These are phyloP conservation scores for Cryptops parisi DNA, from an alignment of 2,888 invertebrate species.

Conservation along the genomic window DNA sequence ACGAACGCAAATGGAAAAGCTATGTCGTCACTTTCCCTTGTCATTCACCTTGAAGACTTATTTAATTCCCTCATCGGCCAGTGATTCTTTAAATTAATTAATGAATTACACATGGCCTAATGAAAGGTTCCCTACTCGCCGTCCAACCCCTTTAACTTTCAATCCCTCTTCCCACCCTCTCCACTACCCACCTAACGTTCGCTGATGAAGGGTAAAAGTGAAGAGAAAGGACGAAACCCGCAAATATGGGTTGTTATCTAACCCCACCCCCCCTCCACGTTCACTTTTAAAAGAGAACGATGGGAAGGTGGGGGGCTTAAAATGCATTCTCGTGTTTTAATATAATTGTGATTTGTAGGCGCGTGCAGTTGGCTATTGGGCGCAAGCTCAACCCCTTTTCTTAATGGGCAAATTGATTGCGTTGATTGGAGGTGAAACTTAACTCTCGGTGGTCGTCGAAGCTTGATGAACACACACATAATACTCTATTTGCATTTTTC, in stretches of 20 bases:
- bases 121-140: neutral
- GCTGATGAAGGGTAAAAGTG: neutral
- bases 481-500: too few relatives aligned
- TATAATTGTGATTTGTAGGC: neutral
- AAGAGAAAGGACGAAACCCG: neutral
- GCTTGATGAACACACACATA: too few relatives aligned
- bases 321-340: neutral
- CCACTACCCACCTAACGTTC: too few relatives aligned
- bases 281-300: too few relatives aligned
- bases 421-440: neutral
- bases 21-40: conserved; percentile 9
- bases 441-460: too few relatives aligned
- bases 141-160: too few relatives aligned
- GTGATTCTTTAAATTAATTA: conserved; percentile 9
- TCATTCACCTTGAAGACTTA: conserved; percentile 6
- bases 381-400: neutral
- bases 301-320: neutral
- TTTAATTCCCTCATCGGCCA: conserved; percentile 8
- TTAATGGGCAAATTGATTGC: neutral
- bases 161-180: too few relatives aligned
- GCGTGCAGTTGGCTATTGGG: neutral
- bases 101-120: conserved; percentile 8
- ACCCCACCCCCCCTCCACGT: too few relatives aligned
- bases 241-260: too few relatives aligned
- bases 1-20: conserved; percentile 13